Base-by-base conservation (phyloP, 2,888 invertebrate genomes). In the Chorisops tibialis region DNA sequence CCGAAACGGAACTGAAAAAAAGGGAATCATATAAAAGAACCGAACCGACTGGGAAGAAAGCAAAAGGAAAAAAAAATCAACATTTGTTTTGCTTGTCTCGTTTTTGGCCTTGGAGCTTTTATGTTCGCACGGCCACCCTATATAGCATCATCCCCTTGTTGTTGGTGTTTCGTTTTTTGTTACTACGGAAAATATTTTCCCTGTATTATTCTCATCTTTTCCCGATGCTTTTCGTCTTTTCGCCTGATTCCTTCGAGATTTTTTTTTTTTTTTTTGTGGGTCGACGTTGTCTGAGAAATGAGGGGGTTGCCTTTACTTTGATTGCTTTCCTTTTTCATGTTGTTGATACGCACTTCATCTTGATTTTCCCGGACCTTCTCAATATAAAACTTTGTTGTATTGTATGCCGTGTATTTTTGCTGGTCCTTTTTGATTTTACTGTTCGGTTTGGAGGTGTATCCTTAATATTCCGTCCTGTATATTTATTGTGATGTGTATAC, bases 291-390 rank as follows among this genome's bases (percentile, higher is more conserved):
- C 30, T 30, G 30, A 30, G 30, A 30, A 30, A 30, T 9, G 30
- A 30, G 48, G 45, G 59, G 30, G 58, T 48, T 64, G 64, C 62
- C 56, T 64, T 64, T n/a, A 60, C 64, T 62, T 62, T 62, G 62
- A 64, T 64, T 62, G 64, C 56, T 62, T 62, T 56, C 50, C 30
- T 30, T 56, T 45, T 56, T 45, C 43, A 6, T 24, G 56, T 16
- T 22, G 43, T 56, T 45, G 39, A 3, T 30, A 30, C 30, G 56
- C 62, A 56, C 62, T 62, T 56, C 62, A 49, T 64, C 54, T 62
- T 62, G 62, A 62, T 62, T 64, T 65, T 66, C 67, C 68, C 68
- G 67, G 68, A 67, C 67, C 68, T 66, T 65, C 67, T 66, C 67
- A 67, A 68, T 62, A 59, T 59, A 14, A n/a, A n/a, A 16, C 37